Evolutionary conservation across 1,140 invertebrate species (phyloP).

Genomic region (Meloidogyne exigua): DNA sequence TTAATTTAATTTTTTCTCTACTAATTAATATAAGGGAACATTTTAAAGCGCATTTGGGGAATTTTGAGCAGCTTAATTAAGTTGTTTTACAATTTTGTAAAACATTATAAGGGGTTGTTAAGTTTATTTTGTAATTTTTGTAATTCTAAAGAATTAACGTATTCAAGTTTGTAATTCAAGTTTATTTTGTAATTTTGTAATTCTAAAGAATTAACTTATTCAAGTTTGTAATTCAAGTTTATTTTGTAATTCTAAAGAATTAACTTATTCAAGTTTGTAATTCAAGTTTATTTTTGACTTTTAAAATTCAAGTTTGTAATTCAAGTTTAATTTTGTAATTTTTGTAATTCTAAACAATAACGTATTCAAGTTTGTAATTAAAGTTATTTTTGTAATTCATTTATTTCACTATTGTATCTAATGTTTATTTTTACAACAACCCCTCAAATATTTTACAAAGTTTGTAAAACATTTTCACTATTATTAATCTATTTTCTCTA

Average conservation of each 20-base stretch:
- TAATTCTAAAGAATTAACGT: no score
- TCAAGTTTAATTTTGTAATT: background rate
- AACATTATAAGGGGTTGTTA: background rate
- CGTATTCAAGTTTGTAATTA: no score
- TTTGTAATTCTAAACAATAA: no score
- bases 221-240: background rate
- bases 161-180: background rate
- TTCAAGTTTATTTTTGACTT: background rate
- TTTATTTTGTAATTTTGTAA: background rate
- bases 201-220: no score
- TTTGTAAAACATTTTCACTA: no score
- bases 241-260: no score
- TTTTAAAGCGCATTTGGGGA: background rate
- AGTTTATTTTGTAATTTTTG: background rate
- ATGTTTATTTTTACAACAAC: no score
- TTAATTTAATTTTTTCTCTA: background rate
- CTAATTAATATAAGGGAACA: background rate
- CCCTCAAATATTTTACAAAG: no score
- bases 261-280: background rate
- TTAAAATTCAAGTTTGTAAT: background rate
- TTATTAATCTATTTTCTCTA: no score
- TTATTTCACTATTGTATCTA: no score
- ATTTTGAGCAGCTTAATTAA: constrained; percentile 8
- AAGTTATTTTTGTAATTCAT: background rate
- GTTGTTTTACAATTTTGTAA: background rate